Conservation (phyloP, 2,113 vertebrate genomes). For the Solea solea region DNA sequence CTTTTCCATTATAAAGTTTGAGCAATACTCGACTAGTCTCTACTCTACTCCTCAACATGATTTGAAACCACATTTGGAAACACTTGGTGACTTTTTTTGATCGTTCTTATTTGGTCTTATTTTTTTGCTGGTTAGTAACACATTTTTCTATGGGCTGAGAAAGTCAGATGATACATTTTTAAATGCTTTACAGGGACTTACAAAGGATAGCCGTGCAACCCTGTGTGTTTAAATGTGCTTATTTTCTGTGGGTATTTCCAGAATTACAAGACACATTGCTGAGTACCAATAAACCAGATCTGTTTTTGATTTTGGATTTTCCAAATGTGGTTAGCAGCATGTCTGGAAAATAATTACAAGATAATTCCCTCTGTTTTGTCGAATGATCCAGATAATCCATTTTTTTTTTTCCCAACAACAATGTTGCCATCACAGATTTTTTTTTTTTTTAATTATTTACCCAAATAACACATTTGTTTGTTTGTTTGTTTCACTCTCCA, state of each 20-base stretch:
- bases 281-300: constrained; percentile 4
- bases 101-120: too few relatives aligned
- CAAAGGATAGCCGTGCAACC: too few relatives aligned
- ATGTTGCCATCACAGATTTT: constrained; percentile 14
- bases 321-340: constrained; percentile 16
- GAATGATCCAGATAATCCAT: constrained; percentile 28
- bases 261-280: constrained; percentile 10
- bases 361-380: constrained; percentile 37
- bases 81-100: too few relatives aligned
- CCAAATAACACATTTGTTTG: constrained; percentile 28
- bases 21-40: too few relatives aligned
- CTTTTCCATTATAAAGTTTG: too few relatives aligned
- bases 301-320: constrained; percentile 14
- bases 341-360: constrained; percentile 25
- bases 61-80: too few relatives aligned
- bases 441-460: constrained; percentile 28
- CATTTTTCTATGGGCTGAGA: too few relatives aligned
- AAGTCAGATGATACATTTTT: too few relatives aligned
- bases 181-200: too few relatives aligned
- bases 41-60: too few relatives aligned
- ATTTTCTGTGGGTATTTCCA: constrained; percentile 12
- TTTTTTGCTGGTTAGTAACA: too few relatives aligned
- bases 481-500: constrained; percentile 1
- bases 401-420: not conserved
- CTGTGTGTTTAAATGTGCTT: not conserved